phyloP scores from a whole-genome alignment of 2,888 invertebrate species.

The Dermolepida albohirtum region DNA sequence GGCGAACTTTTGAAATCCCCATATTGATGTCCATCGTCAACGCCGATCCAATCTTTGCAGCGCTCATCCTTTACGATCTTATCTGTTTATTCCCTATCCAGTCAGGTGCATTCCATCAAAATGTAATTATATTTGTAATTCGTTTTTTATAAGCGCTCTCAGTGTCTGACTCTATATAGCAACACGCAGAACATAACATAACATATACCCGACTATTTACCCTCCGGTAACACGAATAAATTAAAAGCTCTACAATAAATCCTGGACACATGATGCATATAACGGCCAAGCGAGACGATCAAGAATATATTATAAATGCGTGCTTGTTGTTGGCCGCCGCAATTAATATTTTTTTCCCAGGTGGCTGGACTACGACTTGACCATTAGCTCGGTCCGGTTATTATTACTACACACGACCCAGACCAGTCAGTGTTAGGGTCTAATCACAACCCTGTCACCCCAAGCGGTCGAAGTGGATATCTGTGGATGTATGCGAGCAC shows the following conservation, averaged over 20 bases:
- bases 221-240: slow-evolving; percentile 62
- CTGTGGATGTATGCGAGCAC: slow-evolving; percentile 12
- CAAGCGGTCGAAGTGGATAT: slow-evolving; percentile 45
- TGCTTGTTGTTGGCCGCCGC: slow-evolving; percentile 56
- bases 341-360: slow-evolving; percentile 60
- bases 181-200: slow-evolving; percentile 48
- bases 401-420: slow-evolving; percentile 41
- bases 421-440: slow-evolving; percentile 47
- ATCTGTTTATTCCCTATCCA: slow-evolving; percentile 50
- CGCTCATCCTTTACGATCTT: slow-evolving; percentile 31
- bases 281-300: slow-evolving; percentile 53
- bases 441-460: slow-evolving; percentile 61
- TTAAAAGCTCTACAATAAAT: slow-evolving; percentile 65
- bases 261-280: slow-evolving; percentile 62
- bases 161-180: slow-evolving; percentile 55
- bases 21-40: slow-evolving; percentile 4
- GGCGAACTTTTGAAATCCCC: not conserved
- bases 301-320: slow-evolving; percentile 62
- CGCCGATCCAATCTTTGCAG: slow-evolving; percentile 34
- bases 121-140: slow-evolving; percentile 62
- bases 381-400: slow-evolving; percentile 51
- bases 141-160: slow-evolving; percentile 56
- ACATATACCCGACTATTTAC: slow-evolving; percentile 60
- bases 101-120: slow-evolving; percentile 59
- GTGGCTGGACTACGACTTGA: slow-evolving; percentile 52